Evolutionary conservation across 1,140 invertebrate species (phyloP), one percentile per base, ranked within the genome.

Genomic region (Drosophila nebulosa): DNA sequence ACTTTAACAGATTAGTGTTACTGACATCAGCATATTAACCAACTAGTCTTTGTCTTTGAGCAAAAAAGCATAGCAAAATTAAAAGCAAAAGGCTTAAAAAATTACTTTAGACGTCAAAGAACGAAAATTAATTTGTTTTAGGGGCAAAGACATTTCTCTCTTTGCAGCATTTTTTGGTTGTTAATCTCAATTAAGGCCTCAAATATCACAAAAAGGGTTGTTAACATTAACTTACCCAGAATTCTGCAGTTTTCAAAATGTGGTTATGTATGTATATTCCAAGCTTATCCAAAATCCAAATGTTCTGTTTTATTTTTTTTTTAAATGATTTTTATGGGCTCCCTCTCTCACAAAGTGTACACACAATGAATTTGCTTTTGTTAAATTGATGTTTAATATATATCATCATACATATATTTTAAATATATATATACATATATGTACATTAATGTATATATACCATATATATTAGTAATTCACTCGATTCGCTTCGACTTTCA

Each of bases 401-500:
- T 73, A 73, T 73, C 70, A 65, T 21, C 9, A 16, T 70, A 59
- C 35, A 64, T 21, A 55, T 30, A 26, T 36, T 35, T n/a, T 35
- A 9, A 32, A 36, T 51, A 22, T 27, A 42, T 10, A 24, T 21
- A 21, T 50, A 39, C n/a, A 52, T 58, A 14, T 9, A 16, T 36
- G 32, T 64, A 36, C 42, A 55, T 7, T n/a, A n/a, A 24, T 32
- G 55, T 66, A 65, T 66, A 61, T 68, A 67, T 50, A 46, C 12
- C 7, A 24, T 10, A 50, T 56, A 55, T 42, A 22, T 64, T 60
- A 76, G 42, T 75, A 69, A 76, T 75, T 76, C 72, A 75, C 65
- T 64, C 71, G 66, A 62, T 58, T 39, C 30, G 42, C 32, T 59
- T 51, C 64, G 67, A 80, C 77, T 86, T 78, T 80, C 74, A 69